Evolutionary conservation across 2,113 vertebrate genomes (phyloP).

Genomic region (Salvelinus alpinus): DNA sequence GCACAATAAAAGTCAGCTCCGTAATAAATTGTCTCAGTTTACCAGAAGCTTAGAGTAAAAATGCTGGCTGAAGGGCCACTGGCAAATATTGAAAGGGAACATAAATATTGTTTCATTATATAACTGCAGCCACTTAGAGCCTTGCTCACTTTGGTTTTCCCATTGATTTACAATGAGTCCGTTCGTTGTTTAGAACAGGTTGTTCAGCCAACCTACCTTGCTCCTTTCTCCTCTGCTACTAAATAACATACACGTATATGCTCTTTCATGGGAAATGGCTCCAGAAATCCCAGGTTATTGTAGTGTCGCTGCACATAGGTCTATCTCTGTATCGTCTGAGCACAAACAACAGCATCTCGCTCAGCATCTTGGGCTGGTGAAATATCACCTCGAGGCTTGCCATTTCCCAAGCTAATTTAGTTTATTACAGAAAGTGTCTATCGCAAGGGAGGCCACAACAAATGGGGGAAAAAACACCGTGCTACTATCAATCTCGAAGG

Average conservation of each 20-base stretch:
- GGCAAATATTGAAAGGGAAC: constrained; percentile 25
- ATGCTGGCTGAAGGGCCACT: constrained; percentile 25
- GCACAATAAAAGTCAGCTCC: constrained; percentile 46
- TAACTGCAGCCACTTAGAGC: constrained; percentile 16
- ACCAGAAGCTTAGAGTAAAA: constrained; percentile 32
- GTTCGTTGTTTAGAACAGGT: background rate
- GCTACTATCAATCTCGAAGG: constrained; percentile 43
- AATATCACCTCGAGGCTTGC: constrained; percentile 70
- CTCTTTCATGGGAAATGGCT: background rate
- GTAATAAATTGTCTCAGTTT: constrained; percentile 48
- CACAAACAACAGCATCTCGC: constrained; percentile 34
- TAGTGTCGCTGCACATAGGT: background rate
- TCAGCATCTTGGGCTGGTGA: constrained; percentile 51
- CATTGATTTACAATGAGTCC: background rate
- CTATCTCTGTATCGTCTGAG: background rate
- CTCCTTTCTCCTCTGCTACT: background rate
- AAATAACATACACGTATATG: background rate
- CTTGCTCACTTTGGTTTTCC: constrained; percentile 5
- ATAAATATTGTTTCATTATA: constrained; percentile 35
- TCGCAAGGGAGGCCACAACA: constrained; percentile 49
- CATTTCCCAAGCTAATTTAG: constrained; percentile 73
- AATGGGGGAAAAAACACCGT: constrained; percentile 35
- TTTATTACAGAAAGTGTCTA: constrained; percentile 72
- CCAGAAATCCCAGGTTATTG: background rate
- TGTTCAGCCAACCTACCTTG: too few species aligned